Conservation (phyloP, 37 sponge, comb jelly and placozoan genomes). For the Chondrosia reniformis region DNA sequence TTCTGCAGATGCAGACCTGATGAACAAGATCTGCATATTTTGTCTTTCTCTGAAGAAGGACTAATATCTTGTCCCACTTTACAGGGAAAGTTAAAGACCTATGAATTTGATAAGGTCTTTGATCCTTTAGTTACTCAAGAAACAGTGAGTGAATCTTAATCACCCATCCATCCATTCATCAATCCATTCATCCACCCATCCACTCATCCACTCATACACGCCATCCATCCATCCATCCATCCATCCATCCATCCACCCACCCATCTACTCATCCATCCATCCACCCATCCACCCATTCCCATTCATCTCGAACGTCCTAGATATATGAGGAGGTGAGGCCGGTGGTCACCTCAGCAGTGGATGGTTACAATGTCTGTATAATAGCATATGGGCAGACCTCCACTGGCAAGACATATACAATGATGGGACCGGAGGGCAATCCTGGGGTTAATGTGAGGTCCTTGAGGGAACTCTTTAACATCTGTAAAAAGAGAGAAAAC, state of each 20-base stretch:
- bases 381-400: constrained; percentile 86
- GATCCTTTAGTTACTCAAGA: constrained; percentile 63
- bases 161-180: too few relatives aligned
- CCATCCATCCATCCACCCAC: too few relatives aligned
- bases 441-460: constrained; percentile 80
- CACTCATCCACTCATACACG: too few relatives aligned
- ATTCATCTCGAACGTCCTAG: constrained; percentile 24
- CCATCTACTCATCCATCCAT: too few relatives aligned
- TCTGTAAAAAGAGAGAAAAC: constrained; percentile 46
- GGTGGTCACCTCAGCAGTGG: constrained; percentile 68
- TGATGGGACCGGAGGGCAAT: constrained; percentile 64
- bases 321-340: constrained; percentile 79
- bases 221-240: too few relatives aligned
- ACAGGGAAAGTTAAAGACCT: constrained; percentile 61
- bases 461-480: constrained; percentile 65
- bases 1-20: constrained; percentile 84
- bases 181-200: too few relatives aligned
- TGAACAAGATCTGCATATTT: constrained; percentile 19
- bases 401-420: constrained; percentile 87
- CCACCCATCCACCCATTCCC: neutral
- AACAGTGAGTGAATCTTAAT: constrained; percentile 34
- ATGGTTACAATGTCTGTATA: constrained; percentile 86
- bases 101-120: constrained; percentile 76
- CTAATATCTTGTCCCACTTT: constrained; percentile 22
- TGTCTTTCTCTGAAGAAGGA: constrained; percentile 41